Conservation (phyloP, 2,113 vertebrate genomes). For the Blennius ocellaris region DNA sequence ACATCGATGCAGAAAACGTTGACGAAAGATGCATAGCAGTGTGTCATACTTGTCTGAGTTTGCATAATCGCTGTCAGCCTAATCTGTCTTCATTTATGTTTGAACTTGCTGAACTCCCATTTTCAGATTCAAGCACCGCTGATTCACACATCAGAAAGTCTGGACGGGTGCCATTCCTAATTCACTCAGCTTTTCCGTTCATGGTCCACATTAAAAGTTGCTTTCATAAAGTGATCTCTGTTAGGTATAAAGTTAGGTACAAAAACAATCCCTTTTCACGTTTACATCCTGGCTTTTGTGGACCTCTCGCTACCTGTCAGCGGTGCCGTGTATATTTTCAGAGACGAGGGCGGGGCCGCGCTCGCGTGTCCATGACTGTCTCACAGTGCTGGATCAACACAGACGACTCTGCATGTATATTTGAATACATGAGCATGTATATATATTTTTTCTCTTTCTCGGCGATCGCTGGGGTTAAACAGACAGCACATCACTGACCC, state of each 20-base stretch:
- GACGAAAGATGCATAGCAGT: conserved; percentile 53
- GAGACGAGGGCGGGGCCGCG: neutral
- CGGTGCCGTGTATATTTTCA: conserved; percentile 53
- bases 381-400: conserved; percentile 46
- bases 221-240: conserved; percentile 68
- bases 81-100: conserved; percentile 77
- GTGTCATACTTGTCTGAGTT: conserved; percentile 51
- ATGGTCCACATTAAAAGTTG: conserved; percentile 56
- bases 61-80: conserved; percentile 40
- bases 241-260: conserved; percentile 65
- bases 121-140: conserved; percentile 64
- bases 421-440: conserved; percentile 8
- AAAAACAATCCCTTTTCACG: conserved; percentile 61
- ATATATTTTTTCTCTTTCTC: conserved; percentile 2
- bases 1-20: conserved; percentile 36
- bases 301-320: conserved; percentile 46
- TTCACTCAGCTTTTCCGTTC: conserved; percentile 75
- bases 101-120: conserved; percentile 74
- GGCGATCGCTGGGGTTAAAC: conserved; percentile 12
- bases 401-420: conserved; percentile 27
- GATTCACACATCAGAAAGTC: conserved; percentile 65
- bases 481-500: conserved; percentile 35
- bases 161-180: conserved; percentile 71
- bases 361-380: conserved; percentile 21
- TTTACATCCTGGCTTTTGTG: conserved; percentile 41